Percentiles rank a stretch among this genome's conserved stretches.
phyloP scores from a whole-genome alignment of 2,888 invertebrate genomes.

The Blera fallax region DNA sequence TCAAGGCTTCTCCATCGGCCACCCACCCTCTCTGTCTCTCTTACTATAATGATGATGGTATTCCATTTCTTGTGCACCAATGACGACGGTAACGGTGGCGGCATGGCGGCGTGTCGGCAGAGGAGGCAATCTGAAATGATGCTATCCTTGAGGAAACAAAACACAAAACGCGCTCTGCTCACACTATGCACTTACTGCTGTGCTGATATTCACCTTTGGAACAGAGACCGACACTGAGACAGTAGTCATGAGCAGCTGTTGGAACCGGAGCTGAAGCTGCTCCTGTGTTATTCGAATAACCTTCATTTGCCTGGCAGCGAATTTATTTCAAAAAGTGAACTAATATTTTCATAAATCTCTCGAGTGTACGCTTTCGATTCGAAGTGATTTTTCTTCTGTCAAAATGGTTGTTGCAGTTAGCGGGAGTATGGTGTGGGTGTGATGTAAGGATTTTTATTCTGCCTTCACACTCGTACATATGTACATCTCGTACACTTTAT shows the following conservation, averaged over 20 bases:
- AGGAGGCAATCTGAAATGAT: conserved; percentile 56
- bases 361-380: conserved; percentile 56
- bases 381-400: conserved; percentile 69
- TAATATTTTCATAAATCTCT: conserved; percentile 70
- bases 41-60: conserved; percentile 46
- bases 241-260: neutral
- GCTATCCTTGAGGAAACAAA: conserved; percentile 57
- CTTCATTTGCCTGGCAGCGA: conserved; percentile 57
- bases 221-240: neutral
- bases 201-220: conserved; percentile 38
- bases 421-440: neutral
- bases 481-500: neutral
- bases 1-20: conserved; percentile 39
- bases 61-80: conserved; percentile 28
- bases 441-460: neutral
- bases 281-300: conserved; percentile 12
- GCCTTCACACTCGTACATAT: neutral
- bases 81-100: neutral
- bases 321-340: conserved; percentile 65
- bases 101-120: neutral
- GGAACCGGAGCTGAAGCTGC: neutral
- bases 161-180: conserved; percentile 52
- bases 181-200: neutral
- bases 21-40: neutral
- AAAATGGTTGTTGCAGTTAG: conserved; percentile 29